Conservation (phyloP, 2,888 invertebrate genomes). For the Lucinisca nassula region DNA sequence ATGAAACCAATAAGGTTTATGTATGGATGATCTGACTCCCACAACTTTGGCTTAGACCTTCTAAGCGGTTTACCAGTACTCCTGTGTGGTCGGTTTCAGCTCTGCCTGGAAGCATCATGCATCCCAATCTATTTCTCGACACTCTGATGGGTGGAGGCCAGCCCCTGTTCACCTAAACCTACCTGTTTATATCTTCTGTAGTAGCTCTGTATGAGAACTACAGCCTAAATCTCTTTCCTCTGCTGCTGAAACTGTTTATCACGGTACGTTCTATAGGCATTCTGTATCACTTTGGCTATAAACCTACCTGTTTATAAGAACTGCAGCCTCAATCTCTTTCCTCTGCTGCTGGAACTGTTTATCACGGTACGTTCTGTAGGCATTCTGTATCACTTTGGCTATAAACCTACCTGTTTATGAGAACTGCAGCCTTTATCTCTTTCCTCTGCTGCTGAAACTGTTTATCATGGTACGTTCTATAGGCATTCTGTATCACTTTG, state of each 20-base stretch:
- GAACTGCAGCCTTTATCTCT: conserved; percentile 93
- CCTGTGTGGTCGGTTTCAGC: too few relatives aligned
- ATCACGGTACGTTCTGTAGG: conserved; percentile 97
- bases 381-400: conserved; percentile 99
- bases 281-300: conserved; percentile 98
- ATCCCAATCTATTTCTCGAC: too few relatives aligned
- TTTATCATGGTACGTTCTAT: conserved; percentile 95
- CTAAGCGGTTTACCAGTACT: too few relatives aligned
- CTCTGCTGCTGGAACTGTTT: conserved; percentile 84
- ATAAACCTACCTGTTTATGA: conserved; percentile 99
- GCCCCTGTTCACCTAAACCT: too few relatives aligned
- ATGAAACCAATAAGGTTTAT: too few relatives aligned
- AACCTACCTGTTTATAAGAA: conserved; percentile 99
- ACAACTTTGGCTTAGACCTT: too few relatives aligned
- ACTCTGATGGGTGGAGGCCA: too few relatives aligned
- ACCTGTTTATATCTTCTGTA: conserved; percentile 90
- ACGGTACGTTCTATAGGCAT: conserved; percentile 98
- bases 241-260: conserved; percentile 88
- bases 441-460: conserved; percentile 84
- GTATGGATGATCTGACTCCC: too few relatives aligned
- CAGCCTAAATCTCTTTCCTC: conserved; percentile 90
- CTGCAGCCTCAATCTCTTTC: conserved; percentile 92
- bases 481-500: conserved; percentile 99
- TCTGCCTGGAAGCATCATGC: too few relatives aligned
- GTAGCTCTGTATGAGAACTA: conserved; percentile 99